Base-by-base conservation (phyloP, 2,888 invertebrate genomes). In the Neuroscelio doddi region DNA sequence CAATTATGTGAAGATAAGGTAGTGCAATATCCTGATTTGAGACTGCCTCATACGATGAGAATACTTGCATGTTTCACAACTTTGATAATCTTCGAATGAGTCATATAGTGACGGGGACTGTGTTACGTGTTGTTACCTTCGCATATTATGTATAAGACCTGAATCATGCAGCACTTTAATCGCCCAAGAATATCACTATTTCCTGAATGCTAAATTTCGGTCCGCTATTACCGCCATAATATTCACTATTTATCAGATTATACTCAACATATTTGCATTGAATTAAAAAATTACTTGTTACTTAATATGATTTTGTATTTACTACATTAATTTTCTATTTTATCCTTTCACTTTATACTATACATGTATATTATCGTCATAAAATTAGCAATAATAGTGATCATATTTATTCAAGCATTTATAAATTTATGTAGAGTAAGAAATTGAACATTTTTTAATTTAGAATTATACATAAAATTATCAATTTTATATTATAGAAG, bases 151-250 rank as follows among this genome's bases (percentile, higher is more conserved):
- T 50, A 55, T 41, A 45, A 66, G 58, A 55, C 65, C 56, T 57
- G 65, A 49, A 57, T 66, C 65, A 56, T 50, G 58, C 62, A 49
- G 42, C 53, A 57, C 57, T 56, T 67, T 67, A 67, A 67, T 67
- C 62, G 44, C 36, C 46, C 49, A 41, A 62, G 66, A 62, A 66
- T 58, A 66, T 66, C 58, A 42, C 66, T 57, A 61, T 66, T 66
- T 66, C 66, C 61, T 65, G 65, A 66, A 66, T 58, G 53, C 36
- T 15, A 66, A 57, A 65, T 61, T 61, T 61, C 57, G 52, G 45
- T n/a, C n/a, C n/a, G n/a, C n/a, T n/a, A n/a, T n/a, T n/a, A n/a
- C n/a, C n/a, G n/a, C n/a, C 56, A 47, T 51, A 36, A 57, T 61
- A 52, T 61, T 61, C 57, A 30, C 30, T 3, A 30, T 30, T 30